Percentiles rank a stretch among this genome's conserved stretches.
Evolutionary conservation across 1,140 invertebrate species (phyloP).

Genomic region (Scaptomyza graminum): DNA sequence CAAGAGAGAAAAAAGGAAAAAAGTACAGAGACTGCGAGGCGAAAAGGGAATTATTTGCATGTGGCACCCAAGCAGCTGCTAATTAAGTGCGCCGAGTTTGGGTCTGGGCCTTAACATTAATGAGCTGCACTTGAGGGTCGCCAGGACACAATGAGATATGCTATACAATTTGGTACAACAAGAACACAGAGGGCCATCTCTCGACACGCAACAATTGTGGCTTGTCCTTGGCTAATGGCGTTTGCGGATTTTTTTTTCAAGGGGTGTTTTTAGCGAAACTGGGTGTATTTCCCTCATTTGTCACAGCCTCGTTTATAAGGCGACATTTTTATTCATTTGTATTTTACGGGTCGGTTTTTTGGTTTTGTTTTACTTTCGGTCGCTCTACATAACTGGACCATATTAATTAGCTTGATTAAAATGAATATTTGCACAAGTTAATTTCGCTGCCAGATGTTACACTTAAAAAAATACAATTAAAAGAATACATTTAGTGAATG

Average conservation of each 20-base stretch:
- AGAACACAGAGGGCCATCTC: not conserved
- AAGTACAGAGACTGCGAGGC: constrained; percentile 2
- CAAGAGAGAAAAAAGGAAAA: not conserved
- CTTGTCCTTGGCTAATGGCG: not conserved
- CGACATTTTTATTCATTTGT: constrained; percentile 61
- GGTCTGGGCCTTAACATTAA: constrained; percentile 8
- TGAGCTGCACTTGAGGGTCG: constrained; percentile 16
- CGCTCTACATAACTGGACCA: constrained; percentile 59
- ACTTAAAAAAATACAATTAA: not conserved
- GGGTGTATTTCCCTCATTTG: constrained; percentile 49
- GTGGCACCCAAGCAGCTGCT: constrained; percentile 19
- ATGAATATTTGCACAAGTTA: constrained; percentile 75
- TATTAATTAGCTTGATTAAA: constrained; percentile 83
- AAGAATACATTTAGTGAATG: too few species aligned
- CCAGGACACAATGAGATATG: not conserved
- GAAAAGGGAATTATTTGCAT: not conserved
- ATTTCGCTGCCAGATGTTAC: constrained; percentile 51
- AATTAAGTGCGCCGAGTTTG: constrained; percentile 55
- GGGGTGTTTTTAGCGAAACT: too few species aligned
- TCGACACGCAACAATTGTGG: not conserved
- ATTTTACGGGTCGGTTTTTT: not conserved
- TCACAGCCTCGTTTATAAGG: constrained; percentile 43
- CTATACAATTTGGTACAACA: not conserved
- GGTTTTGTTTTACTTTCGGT: not conserved
- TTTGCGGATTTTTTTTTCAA: not conserved